These are phyloP conservation scores for Stictonetta naevosa DNA, from an alignment of 2,113 vertebrate species.

Conservation along the genomic window DNA sequence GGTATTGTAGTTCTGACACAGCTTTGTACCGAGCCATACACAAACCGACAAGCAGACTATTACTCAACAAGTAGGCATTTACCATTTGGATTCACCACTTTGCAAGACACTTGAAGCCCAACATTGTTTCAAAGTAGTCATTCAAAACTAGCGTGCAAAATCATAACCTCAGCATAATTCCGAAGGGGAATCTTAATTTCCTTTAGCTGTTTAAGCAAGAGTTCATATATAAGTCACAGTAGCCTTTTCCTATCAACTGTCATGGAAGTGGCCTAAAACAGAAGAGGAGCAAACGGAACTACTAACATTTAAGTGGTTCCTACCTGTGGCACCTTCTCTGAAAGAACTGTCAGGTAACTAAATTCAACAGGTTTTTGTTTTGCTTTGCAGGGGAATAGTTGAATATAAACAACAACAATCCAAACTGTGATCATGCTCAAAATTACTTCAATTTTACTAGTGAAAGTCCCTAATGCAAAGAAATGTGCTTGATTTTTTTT, in stretches of 20 bases:
- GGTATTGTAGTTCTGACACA: slow-evolving; percentile 58
- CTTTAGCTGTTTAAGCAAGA: neutral
- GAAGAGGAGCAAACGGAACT: neutral
- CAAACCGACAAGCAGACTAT: slow-evolving; percentile 34
- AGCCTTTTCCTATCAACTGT: slow-evolving; percentile 10
- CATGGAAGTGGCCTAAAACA: neutral
- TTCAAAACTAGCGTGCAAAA: slow-evolving; percentile 13
- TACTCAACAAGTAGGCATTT: neutral
- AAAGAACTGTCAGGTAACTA: neutral
- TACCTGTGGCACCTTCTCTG: neutral
- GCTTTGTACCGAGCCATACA: slow-evolving; percentile 46
- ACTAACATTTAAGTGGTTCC: slow-evolving; percentile 10
- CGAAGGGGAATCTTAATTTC: neutral
- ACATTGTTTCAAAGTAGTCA: slow-evolving; percentile 30
- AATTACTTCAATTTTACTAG: neutral
- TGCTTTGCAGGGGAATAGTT: too few species aligned
- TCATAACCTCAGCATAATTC: neutral
- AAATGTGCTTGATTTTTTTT: neutral
- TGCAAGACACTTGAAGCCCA: slow-evolving; percentile 7
- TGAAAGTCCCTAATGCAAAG: neutral
- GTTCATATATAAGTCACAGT: neutral
- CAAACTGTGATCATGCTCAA: neutral
- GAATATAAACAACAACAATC: neutral
- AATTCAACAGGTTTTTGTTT: neutral
- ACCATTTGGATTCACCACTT: neutral